phyloP scores from a whole-genome alignment of 23 tunicate genomes.

The Phallusia fumigata region DNA sequence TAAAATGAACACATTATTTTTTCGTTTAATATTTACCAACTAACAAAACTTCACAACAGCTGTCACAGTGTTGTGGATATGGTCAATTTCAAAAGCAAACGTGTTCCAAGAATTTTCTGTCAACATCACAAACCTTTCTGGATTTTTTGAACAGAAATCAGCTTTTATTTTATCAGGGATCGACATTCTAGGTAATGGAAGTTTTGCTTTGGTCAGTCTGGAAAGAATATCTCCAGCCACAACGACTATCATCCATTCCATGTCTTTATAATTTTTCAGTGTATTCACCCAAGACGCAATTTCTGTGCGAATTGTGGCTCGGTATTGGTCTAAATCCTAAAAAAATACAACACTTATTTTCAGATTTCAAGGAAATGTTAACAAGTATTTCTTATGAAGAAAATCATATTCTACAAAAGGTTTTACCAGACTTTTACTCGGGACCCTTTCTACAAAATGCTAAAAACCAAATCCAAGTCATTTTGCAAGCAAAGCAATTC shows the following conservation, averaged over 20 bases:
- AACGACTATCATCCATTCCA: conserved; percentile 79
- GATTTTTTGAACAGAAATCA: conserved; percentile 82
- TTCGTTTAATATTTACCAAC: too few relatives aligned
- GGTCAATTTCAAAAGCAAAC: too few relatives aligned
- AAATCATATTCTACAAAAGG: too few relatives aligned
- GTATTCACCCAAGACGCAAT: conserved; percentile 68
- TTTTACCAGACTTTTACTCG: too few relatives aligned
- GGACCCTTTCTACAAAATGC: too few relatives aligned
- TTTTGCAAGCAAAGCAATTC: not conserved
- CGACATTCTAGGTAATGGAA: conserved; percentile 45
- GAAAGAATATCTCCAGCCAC: conserved; percentile 62
- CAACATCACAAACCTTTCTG: conserved; percentile 53
- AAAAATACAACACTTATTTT: conserved; percentile 9
- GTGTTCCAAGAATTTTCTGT: too few relatives aligned
- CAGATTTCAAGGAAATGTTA: not conserved
- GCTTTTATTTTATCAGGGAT: conserved; percentile 77
- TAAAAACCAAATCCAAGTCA: too few relatives aligned
- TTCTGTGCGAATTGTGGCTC: conserved; percentile 49
- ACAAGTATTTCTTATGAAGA: not conserved
- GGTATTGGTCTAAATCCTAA: conserved; percentile 67
- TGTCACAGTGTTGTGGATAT: too few relatives aligned
- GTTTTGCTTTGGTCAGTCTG: conserved; percentile 61
- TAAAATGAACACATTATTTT: too few relatives aligned
- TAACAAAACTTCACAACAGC: too few relatives aligned
- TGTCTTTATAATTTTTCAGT: conserved; percentile 25